Evolutionary conservation across 2,888 invertebrate genomes (phyloP), one percentile per base, ranked within the genome.

Genomic region (Drosophila ustulata): DNA sequence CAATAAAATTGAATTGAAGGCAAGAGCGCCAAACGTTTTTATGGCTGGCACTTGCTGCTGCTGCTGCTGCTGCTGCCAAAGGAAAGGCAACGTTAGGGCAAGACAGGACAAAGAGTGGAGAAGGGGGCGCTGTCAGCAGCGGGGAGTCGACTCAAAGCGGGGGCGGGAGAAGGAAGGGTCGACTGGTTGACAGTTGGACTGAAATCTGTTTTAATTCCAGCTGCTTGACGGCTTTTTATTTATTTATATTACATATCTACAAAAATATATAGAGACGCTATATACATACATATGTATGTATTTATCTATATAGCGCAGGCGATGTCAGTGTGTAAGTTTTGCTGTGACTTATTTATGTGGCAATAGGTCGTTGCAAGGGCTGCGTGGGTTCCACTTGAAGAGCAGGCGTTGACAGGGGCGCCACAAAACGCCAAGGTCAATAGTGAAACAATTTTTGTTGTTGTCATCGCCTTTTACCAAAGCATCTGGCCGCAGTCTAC

Each of bases 1-100:
- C 84, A 86, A 85, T 85, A 85, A 86, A 88, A 86, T 86, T 83
- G 84, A 87, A 85, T 83, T 75, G 84, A 71, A 79, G 75, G 68
- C 71, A 55, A 65, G 53, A 65, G 72, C 63, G 71, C 37, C 73
- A 76, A 85, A 76, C 80, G 82, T 68, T 88, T 88, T 88, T 77
- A 83, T 80, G 71, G 71, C 77, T 64, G 58, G 57, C 77, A 76
- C 62, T 80, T 79, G 82, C 66, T 56, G 64, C 53, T 61, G 43
- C 39, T 39, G 37, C 11, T 37, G 46, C 34, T n/a, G 43, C 39
- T 39, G 39, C 6, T 41, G 53, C 13, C 28, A 23, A 55, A 30
- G 32, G 32, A 18, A n/a, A 32, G 34, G 43, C 23, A 5, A 23
- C 18, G 18, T 18, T 18, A 18, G 18, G 4, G 32, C 7, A 3